phyloP scores from a whole-genome alignment of 2,888 invertebrate genomes.

The Synanthedon vespiformis region DNA sequence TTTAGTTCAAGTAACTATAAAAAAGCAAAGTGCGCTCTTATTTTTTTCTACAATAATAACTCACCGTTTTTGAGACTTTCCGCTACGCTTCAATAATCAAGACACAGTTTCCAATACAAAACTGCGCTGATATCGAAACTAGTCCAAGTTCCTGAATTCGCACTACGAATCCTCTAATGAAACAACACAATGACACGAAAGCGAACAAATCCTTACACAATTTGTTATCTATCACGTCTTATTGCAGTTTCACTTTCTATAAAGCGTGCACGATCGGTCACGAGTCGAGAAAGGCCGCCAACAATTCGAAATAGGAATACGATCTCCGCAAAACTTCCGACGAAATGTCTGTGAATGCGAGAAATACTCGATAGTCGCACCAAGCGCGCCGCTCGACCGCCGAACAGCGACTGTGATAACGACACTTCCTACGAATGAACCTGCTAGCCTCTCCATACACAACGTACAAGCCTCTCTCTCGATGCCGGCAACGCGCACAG shows the following conservation, averaged over 20 bases:
- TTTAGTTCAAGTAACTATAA: too few species aligned
- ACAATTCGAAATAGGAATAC: conserved; percentile 34
- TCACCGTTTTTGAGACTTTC: conserved; percentile 43
- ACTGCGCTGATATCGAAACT: conserved; percentile 62
- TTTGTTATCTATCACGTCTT: conserved; percentile 42
- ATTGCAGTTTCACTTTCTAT: conserved; percentile 56
- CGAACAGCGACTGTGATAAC: conserved; percentile 69
- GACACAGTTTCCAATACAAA: conserved; percentile 55
- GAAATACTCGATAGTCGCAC: conserved; percentile 22
- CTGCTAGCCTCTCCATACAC: conserved; percentile 52
- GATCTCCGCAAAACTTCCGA: conserved; percentile 59
- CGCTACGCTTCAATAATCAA: conserved; percentile 50
- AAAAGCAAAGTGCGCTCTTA: neutral
- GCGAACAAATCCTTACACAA: conserved; percentile 45
- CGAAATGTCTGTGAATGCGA: conserved; percentile 27
- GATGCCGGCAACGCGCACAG: conserved; percentile 35
- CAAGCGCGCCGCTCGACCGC: conserved; percentile 55
- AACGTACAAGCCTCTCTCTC: conserved; percentile 53
- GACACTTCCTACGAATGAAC: conserved; percentile 57
- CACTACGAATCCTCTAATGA: conserved; percentile 39
- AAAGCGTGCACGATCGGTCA: conserved; percentile 41
- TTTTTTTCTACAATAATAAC: conserved; percentile 10
- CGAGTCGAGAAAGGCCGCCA: conserved; percentile 34
- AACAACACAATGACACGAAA: conserved; percentile 38
- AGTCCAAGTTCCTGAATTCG: conserved; percentile 34